Evolutionary conservation across 1,140 invertebrate species (phyloP), one percentile per base, ranked within the genome.

Genomic region (Pissodes strobi): DNA sequence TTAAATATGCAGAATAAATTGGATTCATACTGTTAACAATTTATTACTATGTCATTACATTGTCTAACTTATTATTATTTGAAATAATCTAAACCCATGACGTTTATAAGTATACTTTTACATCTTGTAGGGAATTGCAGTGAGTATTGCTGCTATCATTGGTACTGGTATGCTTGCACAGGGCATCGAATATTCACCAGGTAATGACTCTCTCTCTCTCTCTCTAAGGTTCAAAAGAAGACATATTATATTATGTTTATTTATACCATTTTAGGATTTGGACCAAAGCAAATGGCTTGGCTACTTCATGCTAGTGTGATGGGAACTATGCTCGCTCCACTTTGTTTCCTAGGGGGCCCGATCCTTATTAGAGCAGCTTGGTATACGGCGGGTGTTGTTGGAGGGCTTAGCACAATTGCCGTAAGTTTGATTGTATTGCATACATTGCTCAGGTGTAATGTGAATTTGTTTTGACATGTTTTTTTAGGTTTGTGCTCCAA

Each of bases 341-440:
- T 99, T 3, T 93, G 90, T 70, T 82, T 98, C 55, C 72, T 98
- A 2, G 97, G 96, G 21, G 96, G 95, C 6, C 93, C 95, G 1
- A 78, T 98, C 12, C 74, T 98, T 2, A 81, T 93, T 2, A 82
- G 94, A 66, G 97, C 97, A 53, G 95, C 93, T 34, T 90, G 90
- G 85, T 97, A 96, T 75, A 98, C 97, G 0, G 94, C 93, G 56
- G 96, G 95, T 27, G 86, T 99, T 66, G 90, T 96, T 59, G 95
- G 94, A 69, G 95, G 95, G 64, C 81, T 99, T 19, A 96, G 94
- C 43, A 86, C 93, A 1, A 85, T 98, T 15, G 96, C 97, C 19
- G 86, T 77, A 66, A 73, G 68, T 71, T 34, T n/a, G n/a, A n/a
- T n/a, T n/a, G n/a, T n/a, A n/a, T n/a, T n/a, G n/a, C n/a, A n/a